Evolutionary conservation across 2,888 invertebrate genomes (phyloP).

Genomic region (Globia sparganii): DNA sequence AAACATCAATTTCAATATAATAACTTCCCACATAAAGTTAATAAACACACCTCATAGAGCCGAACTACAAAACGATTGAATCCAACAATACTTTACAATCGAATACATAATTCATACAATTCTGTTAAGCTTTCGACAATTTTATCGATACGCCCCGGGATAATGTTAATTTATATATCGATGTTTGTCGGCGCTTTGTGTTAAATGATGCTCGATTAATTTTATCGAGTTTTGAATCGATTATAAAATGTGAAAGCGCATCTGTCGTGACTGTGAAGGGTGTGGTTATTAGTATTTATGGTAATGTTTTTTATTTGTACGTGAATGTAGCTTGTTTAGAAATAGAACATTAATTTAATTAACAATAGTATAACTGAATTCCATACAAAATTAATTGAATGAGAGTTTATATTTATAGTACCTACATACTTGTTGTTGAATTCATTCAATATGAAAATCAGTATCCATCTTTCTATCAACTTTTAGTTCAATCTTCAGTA

Average conservation of each 20-base stretch:
- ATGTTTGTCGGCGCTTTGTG: constrained; percentile 70
- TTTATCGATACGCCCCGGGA: constrained; percentile 70
- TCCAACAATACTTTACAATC: constrained; percentile 67
- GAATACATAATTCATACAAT: constrained; percentile 69
- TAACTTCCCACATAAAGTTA: constrained; percentile 49
- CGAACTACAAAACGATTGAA: constrained; percentile 66
- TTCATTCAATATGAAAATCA: not conserved
- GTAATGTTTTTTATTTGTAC: constrained; percentile 67
- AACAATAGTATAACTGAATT: not conserved
- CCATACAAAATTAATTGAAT: not conserved
- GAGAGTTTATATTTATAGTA: not conserved
- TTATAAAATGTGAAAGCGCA: constrained; percentile 73
- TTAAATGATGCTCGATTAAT: constrained; percentile 74
- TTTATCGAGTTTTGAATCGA: constrained; percentile 67
- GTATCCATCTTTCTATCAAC: not conserved
- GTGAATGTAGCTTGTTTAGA: constrained; percentile 1
- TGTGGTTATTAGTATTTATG: constrained; percentile 67
- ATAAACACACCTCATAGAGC: constrained; percentile 58
- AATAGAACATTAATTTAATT: not conserved
- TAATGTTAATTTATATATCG: constrained; percentile 70
- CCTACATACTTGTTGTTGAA: not conserved
- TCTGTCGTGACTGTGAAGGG: constrained; percentile 74
- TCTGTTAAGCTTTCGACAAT: constrained; percentile 72
- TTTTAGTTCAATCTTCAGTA: not conserved
- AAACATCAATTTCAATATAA: constrained; percentile 38